phyloP scores from a whole-genome alignment of 1,140 invertebrate genomes.

The Lasioglossum albipes region DNA sequence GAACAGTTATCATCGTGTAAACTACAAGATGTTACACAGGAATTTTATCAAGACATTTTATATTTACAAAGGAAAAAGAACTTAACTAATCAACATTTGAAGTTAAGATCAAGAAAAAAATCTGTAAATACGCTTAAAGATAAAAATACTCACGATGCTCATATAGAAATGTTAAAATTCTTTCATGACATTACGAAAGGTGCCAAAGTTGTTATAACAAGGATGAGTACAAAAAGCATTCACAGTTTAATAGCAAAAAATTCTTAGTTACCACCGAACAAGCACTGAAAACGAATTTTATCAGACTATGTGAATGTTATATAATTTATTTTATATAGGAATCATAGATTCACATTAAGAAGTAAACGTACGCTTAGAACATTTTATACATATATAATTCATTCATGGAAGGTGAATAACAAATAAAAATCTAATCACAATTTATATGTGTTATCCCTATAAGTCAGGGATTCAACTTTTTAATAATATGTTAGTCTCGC shows the following conservation, averaged over 20 bases:
- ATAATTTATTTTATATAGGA: conserved; percentile 12
- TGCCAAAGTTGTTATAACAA: conserved; percentile 72
- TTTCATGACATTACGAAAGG: conserved; percentile 73
- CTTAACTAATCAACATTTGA: conserved; percentile 23
- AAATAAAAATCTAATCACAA: conserved; percentile 4
- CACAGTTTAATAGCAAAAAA: conserved; percentile 56
- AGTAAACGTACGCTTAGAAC: background rate
- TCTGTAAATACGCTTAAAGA: conserved; percentile 1
- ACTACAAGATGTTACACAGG: conserved; percentile 48
- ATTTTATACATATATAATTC: conserved; percentile 8
- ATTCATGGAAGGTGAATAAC: background rate
- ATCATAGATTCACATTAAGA: background rate
- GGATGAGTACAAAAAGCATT: conserved; percentile 67
- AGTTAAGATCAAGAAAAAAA: conserved; percentile 25
- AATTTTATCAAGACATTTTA: conserved; percentile 48
- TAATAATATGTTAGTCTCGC: conserved; percentile 50
- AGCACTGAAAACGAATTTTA: conserved; percentile 39
- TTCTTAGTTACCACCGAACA: conserved; percentile 43
- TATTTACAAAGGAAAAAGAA: conserved; percentile 39
- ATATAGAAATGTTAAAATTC: conserved; percentile 73
- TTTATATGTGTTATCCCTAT: conserved; percentile 15
- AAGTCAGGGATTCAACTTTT: conserved; percentile 29
- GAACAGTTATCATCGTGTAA: conserved; percentile 17
- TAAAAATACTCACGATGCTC: conserved; percentile 27
- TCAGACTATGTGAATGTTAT: background rate